Evolutionary conservation across 2,888 invertebrate genomes (phyloP).

Genomic region (Smittia aterrima): DNA sequence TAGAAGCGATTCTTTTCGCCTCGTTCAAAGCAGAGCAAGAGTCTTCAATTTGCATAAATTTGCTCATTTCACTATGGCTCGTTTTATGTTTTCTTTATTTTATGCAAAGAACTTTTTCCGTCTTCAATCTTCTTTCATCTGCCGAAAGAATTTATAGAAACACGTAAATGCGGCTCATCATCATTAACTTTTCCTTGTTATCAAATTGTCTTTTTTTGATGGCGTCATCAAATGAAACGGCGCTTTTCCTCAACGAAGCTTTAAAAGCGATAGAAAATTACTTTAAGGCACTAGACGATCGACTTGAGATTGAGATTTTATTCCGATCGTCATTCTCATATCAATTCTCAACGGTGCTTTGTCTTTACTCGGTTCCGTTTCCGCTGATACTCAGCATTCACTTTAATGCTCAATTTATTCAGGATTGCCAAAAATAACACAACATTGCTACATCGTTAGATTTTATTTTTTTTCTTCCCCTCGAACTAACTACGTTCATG

Average conservation of each 20-base stretch:
- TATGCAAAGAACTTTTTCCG: not conserved
- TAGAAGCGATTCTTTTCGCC: not conserved
- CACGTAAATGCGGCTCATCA: constrained; percentile 37
- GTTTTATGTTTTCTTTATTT: not conserved
- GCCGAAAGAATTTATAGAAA: constrained; percentile 5
- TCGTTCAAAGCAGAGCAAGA: not conserved
- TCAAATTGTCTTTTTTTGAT: constrained; percentile 24
- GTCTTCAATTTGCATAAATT: constrained; percentile 39
- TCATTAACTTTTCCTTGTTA: constrained; percentile 34
- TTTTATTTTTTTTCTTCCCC: not conserved
- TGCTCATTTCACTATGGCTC: constrained; percentile 3
- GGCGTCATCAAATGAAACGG: constrained; percentile 21
- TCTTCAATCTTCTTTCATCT: constrained; percentile 7
- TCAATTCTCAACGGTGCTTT: constrained; percentile 8
- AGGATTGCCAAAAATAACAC: constrained; percentile 3
- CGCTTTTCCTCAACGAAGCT: not conserved
- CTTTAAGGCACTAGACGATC: not conserved
- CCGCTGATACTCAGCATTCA: not conserved
- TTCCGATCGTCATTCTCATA: not conserved
- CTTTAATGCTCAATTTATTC: constrained; percentile 5
- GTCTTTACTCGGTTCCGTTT: not conserved
- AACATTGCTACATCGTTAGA: constrained; percentile 4
- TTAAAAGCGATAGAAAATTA: not conserved
- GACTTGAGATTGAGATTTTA: not conserved
- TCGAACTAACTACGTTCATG: not conserved